Evolutionary conservation across 2,113 vertebrate genomes (phyloP).

Genomic region (Lamprologus sp.): DNA sequence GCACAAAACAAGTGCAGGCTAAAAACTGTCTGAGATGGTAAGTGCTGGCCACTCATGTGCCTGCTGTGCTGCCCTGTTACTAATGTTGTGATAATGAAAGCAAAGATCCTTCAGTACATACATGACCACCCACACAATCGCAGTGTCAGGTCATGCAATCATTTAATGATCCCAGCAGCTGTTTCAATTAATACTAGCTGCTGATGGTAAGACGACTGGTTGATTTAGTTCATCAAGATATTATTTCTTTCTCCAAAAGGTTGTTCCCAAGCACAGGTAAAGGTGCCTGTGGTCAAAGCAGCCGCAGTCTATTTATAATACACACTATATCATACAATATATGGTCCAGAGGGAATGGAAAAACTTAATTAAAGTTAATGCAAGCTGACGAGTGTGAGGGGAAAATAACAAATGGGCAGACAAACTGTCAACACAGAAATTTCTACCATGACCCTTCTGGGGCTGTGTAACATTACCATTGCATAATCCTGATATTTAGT

Average conservation of each 20-base stretch:
- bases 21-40: neutral
- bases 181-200: neutral
- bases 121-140: neutral
- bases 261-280: neutral
- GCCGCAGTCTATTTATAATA: neutral
- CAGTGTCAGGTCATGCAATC: neutral
- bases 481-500: neutral
- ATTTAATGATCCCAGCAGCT: neutral
- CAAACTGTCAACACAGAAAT: neutral
- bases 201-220: neutral
- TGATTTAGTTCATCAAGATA: neutral
- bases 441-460: neutral
- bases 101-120: neutral
- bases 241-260: neutral
- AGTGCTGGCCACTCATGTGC: neutral
- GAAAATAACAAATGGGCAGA: neutral
- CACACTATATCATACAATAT: neutral
- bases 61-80: neutral
- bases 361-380: neutral
- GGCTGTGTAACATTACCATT: neutral
- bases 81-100: neutral
- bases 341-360: neutral
- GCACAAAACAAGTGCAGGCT: neutral
- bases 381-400: neutral
- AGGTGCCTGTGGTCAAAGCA: neutral